Evolutionary conservation across 2,888 invertebrate species (phyloP).

Genomic region (Acanthoscelides obtectus): DNA sequence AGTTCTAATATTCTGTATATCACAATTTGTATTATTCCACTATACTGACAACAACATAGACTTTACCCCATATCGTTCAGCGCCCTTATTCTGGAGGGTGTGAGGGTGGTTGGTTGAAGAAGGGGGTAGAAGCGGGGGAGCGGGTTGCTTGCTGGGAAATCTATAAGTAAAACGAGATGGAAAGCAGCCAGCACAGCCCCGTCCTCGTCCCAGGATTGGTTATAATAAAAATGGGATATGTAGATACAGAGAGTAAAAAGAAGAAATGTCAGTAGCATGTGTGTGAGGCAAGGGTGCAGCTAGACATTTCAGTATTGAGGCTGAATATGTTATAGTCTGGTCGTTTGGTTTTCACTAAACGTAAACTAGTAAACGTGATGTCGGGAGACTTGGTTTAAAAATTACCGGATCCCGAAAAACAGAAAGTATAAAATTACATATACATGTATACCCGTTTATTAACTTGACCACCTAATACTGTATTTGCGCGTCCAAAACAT

Average conservation of each 20-base stretch:
- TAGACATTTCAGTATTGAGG: constrained; percentile 10
- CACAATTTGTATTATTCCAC: not conserved
- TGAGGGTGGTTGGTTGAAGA: too few species aligned
- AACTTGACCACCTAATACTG: too few species aligned
- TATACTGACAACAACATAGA: not conserved
- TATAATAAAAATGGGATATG: constrained; percentile 48
- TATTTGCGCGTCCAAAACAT: too few species aligned
- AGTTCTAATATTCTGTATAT: too few species aligned
- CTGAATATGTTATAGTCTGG: constrained; percentile 19
- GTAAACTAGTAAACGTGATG: too few species aligned
- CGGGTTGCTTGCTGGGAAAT: constrained; percentile 25
- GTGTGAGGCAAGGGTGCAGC: constrained; percentile 26
- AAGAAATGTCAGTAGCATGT: constrained; percentile 46
- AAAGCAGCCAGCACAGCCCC: too few species aligned
- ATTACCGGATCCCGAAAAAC: too few species aligned
- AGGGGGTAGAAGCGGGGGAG: constrained; percentile 6
- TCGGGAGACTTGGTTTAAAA: too few species aligned
- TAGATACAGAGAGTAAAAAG: constrained; percentile 44
- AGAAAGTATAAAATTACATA: too few species aligned
- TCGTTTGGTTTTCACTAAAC: constrained; percentile 23
- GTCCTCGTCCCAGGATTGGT: constrained; percentile 42
- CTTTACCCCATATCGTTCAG: not conserved
- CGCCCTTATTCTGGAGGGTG: not conserved
- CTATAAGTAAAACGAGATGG: constrained; percentile 38
- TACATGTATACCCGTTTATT: too few species aligned